phyloP scores from a whole-genome alignment of 2,113 vertebrate genomes.

The Orcinus orca region DNA sequence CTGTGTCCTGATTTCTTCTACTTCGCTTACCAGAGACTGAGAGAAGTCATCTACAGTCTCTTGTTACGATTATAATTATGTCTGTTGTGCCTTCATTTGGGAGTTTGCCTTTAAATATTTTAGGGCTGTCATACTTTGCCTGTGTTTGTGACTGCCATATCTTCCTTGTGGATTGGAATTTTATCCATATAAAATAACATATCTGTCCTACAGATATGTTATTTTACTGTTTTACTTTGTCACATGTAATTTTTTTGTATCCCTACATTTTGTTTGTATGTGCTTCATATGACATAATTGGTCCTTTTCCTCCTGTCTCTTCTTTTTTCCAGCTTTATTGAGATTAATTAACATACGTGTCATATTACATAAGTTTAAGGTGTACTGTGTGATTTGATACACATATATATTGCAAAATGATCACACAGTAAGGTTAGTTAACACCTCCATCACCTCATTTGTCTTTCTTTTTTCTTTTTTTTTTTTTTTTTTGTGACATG shows the following conservation, averaged over 20 bases:
- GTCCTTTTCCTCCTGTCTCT: neutral
- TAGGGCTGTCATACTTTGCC: too few relatives aligned
- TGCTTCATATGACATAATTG: neutral
- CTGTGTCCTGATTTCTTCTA: neutral
- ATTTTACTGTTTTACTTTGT: neutral
- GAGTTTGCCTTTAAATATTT: neutral
- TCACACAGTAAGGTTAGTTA: neutral
- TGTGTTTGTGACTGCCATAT: neutral
- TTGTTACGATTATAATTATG: neutral
- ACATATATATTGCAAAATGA: too few relatives aligned
- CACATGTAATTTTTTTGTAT: neutral
- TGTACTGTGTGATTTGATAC: neutral
- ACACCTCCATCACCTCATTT: neutral
- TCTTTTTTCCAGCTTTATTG: neutral
- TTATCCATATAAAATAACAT: neutral
- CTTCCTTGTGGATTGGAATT: neutral
- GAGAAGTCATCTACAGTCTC: neutral
- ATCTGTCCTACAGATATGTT: neutral
- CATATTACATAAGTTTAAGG: too few relatives aligned
- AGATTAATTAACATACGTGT: neutral
- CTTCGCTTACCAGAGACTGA: neutral
- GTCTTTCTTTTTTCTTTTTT: too few relatives aligned
- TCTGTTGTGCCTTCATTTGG: neutral
- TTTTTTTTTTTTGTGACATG: neutral
- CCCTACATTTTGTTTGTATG: neutral